Base-by-base conservation (phyloP, 2,888 invertebrate species). In the Nemotelus nigrinus region DNA sequence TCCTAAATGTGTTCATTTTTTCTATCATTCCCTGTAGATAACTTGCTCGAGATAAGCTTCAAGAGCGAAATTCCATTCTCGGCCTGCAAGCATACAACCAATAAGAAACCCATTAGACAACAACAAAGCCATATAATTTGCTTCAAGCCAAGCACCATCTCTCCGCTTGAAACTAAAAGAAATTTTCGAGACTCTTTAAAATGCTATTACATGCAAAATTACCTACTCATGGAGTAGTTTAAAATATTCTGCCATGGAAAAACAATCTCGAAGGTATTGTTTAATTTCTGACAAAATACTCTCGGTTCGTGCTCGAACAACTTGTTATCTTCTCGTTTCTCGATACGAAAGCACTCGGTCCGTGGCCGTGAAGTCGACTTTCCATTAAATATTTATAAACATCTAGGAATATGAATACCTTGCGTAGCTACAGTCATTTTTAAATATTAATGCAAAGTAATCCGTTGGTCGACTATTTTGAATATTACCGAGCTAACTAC, bases 371-470 rank as follows among this genome's bases (percentile, higher is more conserved):
- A 7, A 39, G 25, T 60, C 41, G 60, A 45, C 5, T 45, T 45
- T 70, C n/a, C 47, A 70, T 70, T 55, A 70, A 70, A 70, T 70
- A 70, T 70, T 70, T 43, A 70, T 55, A 55, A 70, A 10, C 55
- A 53, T 70, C 70, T 70, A 10, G 43, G 41, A 53, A 43, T 44
- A 70, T 70, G 44, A 43, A 57, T 57, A 25, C 25, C 7, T 70
- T 55, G 53, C 55, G 55, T 55, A 7, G 25, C n/a, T 8, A 10
- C 10, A 39, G 70, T 43, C 63, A 53, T 70, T 39, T 55, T 70
- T 70, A 70, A 70, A 70, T 55, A 70, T 70, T 70, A 70, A 70
- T 70, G 70, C 47, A 55, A 70, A 70, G 55, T 70, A 70, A 70
- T 70, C 70, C 70, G 63, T 63, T 63, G 63, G 63, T 63, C 63